Conservation (phyloP, 2,888 invertebrate species). For the Diloba caeruleocephala region DNA sequence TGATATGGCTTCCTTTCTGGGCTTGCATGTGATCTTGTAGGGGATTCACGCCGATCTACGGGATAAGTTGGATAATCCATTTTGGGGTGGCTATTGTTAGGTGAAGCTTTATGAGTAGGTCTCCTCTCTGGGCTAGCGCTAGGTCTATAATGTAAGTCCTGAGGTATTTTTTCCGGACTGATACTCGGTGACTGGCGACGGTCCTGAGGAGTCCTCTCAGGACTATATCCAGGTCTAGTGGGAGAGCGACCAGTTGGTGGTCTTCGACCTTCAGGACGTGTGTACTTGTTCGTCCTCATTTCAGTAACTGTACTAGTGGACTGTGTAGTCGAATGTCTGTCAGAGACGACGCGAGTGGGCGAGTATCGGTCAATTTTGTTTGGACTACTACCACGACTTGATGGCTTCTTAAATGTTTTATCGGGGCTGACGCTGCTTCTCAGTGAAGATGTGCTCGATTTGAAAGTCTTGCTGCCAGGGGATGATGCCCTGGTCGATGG, state of each 20-base stretch:
- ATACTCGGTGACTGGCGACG: conserved; percentile 63
- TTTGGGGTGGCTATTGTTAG: conserved; percentile 16
- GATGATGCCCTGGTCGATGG: conserved; percentile 87
- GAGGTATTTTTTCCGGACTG: conserved; percentile 74
- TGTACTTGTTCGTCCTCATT: conserved; percentile 63
- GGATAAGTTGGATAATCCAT: conserved; percentile 31
- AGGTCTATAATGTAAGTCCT: conserved; percentile 49
- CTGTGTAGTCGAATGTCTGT: conserved; percentile 69
- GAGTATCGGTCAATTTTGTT: conserved; percentile 72
- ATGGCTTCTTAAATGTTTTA: conserved; percentile 72
- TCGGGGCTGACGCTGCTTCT: conserved; percentile 88
- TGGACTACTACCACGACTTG: conserved; percentile 76
- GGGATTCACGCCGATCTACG: conserved; percentile 43
- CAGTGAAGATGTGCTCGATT: conserved; percentile 86
- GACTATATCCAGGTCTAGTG: conserved; percentile 65
- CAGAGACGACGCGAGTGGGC: conserved; percentile 69
- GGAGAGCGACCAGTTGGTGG: conserved; percentile 69
- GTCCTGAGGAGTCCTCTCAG: conserved; percentile 69
- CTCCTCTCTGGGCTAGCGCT: conserved; percentile 67
- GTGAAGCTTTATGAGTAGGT: conserved; percentile 37
- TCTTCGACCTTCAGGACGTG: conserved; percentile 66
- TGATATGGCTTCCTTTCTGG: conserved; percentile 58
- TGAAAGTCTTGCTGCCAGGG: conserved; percentile 86
- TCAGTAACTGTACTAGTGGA: conserved; percentile 70
- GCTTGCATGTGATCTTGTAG: conserved; percentile 54